Evolutionary conservation across 2,888 invertebrate species (phyloP).

Genomic region (Stictocephala bisonia): DNA sequence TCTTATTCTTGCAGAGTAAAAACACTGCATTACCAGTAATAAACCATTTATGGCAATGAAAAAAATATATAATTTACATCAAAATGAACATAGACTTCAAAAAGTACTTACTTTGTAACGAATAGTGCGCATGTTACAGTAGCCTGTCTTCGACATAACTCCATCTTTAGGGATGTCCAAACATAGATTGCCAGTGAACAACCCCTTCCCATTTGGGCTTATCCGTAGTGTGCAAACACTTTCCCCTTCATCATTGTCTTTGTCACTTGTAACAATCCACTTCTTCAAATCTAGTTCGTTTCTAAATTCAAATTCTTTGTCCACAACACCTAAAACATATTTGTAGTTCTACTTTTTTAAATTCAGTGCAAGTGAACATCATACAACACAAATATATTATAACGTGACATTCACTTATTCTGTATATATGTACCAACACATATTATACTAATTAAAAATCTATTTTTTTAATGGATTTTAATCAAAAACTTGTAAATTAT

Average conservation of each 20-base stretch:
- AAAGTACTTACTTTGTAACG: constrained; percentile 71
- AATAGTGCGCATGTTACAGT: constrained; percentile 80
- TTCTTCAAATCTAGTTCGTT: constrained; percentile 72
- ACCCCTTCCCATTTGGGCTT: constrained; percentile 75
- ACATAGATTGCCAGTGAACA: constrained; percentile 79
- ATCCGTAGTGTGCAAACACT: constrained; percentile 63
- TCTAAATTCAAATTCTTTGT: constrained; percentile 79
- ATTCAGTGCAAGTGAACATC: no score
- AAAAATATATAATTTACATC: constrained; percentile 1
- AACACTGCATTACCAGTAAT: no score
- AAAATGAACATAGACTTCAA: neutral
- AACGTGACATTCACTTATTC: no score
- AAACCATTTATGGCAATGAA: constrained; percentile 23
- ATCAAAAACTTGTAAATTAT: no score
- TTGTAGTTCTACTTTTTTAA: no score
- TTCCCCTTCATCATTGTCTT: constrained; percentile 82
- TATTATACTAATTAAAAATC: no score
- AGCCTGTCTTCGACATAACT: constrained; percentile 79
- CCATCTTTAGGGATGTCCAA: constrained; percentile 85
- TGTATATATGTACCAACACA: no score
- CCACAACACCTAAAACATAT: constrained; percentile 72
- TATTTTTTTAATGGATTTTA: no score
- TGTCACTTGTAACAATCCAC: constrained; percentile 82
- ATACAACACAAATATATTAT: no score
- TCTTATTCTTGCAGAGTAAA: no score